Conservation (phyloP, 1,140 invertebrate genomes). For the Panagrolaimus sp. region DNA sequence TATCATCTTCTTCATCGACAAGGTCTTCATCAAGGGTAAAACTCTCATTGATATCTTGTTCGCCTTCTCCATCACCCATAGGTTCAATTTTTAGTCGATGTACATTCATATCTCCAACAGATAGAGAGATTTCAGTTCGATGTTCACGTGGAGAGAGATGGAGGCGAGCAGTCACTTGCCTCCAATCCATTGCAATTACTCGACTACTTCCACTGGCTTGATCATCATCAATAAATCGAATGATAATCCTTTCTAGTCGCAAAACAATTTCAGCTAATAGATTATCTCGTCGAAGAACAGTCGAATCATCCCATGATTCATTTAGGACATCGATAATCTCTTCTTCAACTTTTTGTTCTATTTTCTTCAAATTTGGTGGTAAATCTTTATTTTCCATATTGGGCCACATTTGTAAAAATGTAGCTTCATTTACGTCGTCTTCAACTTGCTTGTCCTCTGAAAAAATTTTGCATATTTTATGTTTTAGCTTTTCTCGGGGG, state of each 20-base stretch:
- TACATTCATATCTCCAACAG: conserved; percentile 73
- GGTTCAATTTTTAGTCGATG: conserved; percentile 59
- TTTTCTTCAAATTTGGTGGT: conserved; percentile 29
- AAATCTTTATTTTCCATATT: conserved; percentile 26
- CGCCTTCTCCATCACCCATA: background rate
- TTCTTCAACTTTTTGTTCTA: conserved; percentile 61
- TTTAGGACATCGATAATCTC: conserved; percentile 66
- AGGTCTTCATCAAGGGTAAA: background rate
- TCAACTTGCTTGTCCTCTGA: conserved; percentile 14
- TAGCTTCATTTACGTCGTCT: conserved; percentile 27
- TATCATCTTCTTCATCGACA: conserved; percentile 14
- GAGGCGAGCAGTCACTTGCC: conserved; percentile 35
- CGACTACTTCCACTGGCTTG: conserved; percentile 8
- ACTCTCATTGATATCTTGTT: too few relatives aligned
- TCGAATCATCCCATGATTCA: conserved; percentile 79
- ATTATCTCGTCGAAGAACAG: conserved; percentile 75
- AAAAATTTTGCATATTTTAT: background rate
- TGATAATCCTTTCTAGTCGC: conserved; percentile 72
- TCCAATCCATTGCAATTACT: conserved; percentile 46
- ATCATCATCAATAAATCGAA: conserved; percentile 61
- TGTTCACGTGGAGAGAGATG: conserved; percentile 47
- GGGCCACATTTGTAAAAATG: conserved; percentile 30
- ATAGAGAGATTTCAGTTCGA: conserved; percentile 41
- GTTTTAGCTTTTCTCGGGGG: too few relatives aligned
- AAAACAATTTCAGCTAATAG: conserved; percentile 87